Evolutionary conservation across 1,140 invertebrate species (phyloP).

Genomic region (Euwallacea similis): DNA sequence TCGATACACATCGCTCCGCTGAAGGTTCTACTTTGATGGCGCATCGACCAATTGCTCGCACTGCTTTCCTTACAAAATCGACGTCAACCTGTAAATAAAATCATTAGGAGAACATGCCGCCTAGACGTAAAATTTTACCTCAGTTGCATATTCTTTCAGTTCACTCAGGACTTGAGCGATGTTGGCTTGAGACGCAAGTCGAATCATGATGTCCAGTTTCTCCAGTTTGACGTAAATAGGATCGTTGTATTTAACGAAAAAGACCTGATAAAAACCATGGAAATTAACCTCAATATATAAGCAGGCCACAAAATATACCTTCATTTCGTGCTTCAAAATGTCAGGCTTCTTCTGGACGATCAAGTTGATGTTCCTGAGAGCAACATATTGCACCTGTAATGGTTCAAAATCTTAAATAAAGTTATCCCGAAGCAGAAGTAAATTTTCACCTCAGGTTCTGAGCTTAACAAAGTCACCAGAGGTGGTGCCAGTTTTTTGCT

Average conservation of each 20-base stretch:
- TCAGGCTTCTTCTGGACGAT: constrained; percentile 99
- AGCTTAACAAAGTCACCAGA: constrained; percentile 96
- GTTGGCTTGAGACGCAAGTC: constrained; percentile 95
- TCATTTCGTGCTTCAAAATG: constrained; percentile 99
- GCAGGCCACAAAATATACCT: constrained; percentile 61
- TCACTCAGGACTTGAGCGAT: constrained; percentile 98
- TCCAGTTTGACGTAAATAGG: constrained; percentile 99
- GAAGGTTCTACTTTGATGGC: constrained; percentile 99
- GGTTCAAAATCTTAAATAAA: background rate
- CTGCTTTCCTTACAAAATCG: constrained; percentile 99
- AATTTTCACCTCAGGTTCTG: constrained; percentile 80
- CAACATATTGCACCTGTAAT: constrained; percentile 89
- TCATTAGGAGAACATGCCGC: background rate
- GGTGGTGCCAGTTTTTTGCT: constrained; percentile 98
- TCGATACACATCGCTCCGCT: constrained; percentile 97
- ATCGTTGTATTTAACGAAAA: constrained; percentile 99
- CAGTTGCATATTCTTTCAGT: constrained; percentile 98
- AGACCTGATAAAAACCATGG: constrained; percentile 60
- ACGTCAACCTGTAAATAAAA: constrained; percentile 73
- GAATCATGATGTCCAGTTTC: constrained; percentile 99
- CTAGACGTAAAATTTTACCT: constrained; percentile 58
- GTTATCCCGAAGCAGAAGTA: background rate
- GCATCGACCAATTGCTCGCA: constrained; percentile 97
- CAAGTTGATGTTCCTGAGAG: constrained; percentile 96
- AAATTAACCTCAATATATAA: background rate